phyloP scores from a whole-genome alignment of 2,797 vertebrate species.

The Pterois miles region DNA sequence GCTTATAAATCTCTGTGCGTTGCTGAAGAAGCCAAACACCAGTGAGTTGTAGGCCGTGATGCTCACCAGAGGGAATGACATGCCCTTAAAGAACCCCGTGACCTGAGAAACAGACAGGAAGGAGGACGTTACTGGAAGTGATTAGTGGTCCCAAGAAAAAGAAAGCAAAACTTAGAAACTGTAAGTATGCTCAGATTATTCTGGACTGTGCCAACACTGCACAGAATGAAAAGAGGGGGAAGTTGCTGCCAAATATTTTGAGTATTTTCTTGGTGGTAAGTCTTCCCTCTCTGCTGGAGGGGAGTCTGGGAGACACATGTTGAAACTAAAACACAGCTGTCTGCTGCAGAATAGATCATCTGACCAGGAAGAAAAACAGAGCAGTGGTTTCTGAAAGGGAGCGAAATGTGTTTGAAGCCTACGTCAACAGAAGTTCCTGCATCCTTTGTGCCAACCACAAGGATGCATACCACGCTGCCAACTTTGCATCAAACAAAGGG shows the following conservation, averaged over 20 bases:
- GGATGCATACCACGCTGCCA: not conserved
- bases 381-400: not conserved
- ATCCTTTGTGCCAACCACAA: not conserved
- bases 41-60: constrained; percentile 92
- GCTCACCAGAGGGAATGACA: constrained; percentile 95
- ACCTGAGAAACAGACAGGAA: constrained; percentile 73
- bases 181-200: not conserved
- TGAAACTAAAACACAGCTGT: constrained; percentile 33
- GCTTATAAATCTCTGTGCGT: constrained; percentile 87
- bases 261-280: not conserved
- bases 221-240: not conserved
- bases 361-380: not conserved
- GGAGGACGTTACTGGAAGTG: not conserved
- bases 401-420: not conserved
- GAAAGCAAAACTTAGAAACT: not conserved
- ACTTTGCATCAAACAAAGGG: not conserved
- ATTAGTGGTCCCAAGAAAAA: not conserved
- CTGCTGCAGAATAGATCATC: not conserved
- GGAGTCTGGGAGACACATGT: not conserved
- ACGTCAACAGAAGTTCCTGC: not conserved
- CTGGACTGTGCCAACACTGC: not conserved
- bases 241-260: constrained; percentile 7
- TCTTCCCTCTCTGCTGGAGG: not conserved
- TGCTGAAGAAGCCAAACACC: constrained; percentile 95
- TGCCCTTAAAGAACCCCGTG: constrained; percentile 94